Evolutionary conservation across 2,888 invertebrate species (phyloP).

Genomic region (Blera fallax): DNA sequence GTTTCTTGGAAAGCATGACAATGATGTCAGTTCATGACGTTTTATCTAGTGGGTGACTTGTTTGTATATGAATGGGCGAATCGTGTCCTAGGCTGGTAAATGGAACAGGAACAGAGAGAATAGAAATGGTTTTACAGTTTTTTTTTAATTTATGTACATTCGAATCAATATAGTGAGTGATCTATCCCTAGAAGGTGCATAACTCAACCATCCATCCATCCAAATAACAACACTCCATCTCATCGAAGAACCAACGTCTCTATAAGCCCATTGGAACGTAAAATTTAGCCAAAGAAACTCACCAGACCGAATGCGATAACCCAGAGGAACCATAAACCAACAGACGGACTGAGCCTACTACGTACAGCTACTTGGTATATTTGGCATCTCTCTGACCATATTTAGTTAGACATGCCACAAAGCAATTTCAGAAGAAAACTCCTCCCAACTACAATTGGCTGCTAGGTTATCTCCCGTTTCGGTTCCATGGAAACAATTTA

Average conservation of each 20-base stretch:
- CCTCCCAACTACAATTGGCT: constrained; percentile 40
- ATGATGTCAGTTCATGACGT: constrained; percentile 10
- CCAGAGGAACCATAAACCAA: constrained; percentile 21
- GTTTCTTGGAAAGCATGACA: constrained; percentile 48
- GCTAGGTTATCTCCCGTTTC: constrained; percentile 40
- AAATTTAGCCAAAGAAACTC: background rate
- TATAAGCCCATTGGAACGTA: background rate
- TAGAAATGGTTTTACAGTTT: background rate
- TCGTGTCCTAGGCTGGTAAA: constrained; percentile 8
- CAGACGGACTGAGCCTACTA: background rate
- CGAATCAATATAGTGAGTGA: too few relatives aligned
- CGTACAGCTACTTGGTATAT: background rate
- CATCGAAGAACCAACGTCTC: background rate
- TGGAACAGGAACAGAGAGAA: background rate
- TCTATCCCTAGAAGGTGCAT: too few relatives aligned
- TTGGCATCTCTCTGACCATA: constrained; percentile 12
- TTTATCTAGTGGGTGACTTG: constrained; percentile 8
- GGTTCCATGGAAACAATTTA: constrained; percentile 53
- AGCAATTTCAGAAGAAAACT: constrained; percentile 34
- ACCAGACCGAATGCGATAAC: background rate
- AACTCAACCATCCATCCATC: background rate
- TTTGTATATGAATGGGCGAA: background rate
- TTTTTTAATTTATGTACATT: constrained; percentile 8
- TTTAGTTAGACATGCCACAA: constrained; percentile 34
- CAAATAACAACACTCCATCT: background rate